Evolutionary conservation across 1,140 invertebrate species (phyloP), one percentile per base, ranked within the genome.

Genomic region (Lordiphosa mommai): DNA sequence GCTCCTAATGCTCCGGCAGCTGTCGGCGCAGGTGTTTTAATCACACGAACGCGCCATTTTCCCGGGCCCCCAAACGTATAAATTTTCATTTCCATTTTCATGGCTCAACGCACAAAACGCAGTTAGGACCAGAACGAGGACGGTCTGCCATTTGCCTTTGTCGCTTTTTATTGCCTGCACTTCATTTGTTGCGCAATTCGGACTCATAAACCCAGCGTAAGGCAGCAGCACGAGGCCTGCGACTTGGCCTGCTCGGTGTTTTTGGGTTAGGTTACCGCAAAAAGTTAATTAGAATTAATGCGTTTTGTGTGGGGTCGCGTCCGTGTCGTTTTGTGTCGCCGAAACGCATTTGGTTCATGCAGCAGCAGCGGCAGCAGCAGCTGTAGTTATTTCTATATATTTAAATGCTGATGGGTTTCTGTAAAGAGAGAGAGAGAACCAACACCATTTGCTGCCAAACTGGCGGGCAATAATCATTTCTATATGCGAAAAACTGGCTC

Each of bases 271-370:
- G 34, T 33, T 63, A 70, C 77, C 72, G 64, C 77, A 84, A 74
- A 85, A 84, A 84, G 77, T 84, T 84, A 84, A 84, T 84, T 84
- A 84, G 79, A 84, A 84, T 85, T 84, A 84, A 84, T 84, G 77
- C 77, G 72, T 60, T 68, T 59, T 43, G 44, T 61, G 49, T 23
- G 40, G 23, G 20, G 23, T 12, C 32, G 6, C 9, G 12, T 4
- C 20, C 27, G 46, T 23, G 49, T 32, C 48, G 50, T 27, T 27
- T 27, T 27, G 46, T 40, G 55, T 64, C 58, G 64, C 61, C 77
- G 20, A 29, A 82, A 76, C 71, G 72, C 76, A 82, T 71, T 84
- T 84, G 57, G 14, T 12, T 20, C 20, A 10, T 43, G 40, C 27
- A 27, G 23, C 23, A 1, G 23, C 23, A 20, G 17, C 17, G 4